Base-by-base conservation (phyloP, 2,888 invertebrate genomes). In the Ectropis crepuscularia region DNA sequence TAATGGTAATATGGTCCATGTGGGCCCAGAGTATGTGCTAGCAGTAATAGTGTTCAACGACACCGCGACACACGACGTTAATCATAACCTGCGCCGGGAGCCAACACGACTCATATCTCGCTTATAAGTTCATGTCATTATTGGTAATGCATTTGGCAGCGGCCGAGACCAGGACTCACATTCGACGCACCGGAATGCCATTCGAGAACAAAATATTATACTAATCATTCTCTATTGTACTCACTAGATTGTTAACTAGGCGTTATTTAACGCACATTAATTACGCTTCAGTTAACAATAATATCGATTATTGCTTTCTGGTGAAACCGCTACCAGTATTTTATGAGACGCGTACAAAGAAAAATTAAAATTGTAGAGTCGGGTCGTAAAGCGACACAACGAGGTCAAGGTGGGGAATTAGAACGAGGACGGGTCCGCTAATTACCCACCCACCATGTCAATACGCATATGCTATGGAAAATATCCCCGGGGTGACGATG, bases 351-450 rank as follows among this genome's bases (percentile, higher is more conserved):
- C 74, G 78, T 81, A 78, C 70, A 78, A 76, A 81, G 83, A 84
- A 80, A 87, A 87, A 83, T 87, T 66, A 84, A 89, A 87, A 81
- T 81, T 74, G 79, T 77, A 83, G 80, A 81, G 80, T 77, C 39
- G 78, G 78, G 81, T 87, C 86, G 85, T 90, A 88, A 90, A 89
- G 76, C 73, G 79, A 73, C 67, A 74, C 78, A 90, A 86, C 85
- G 86, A 86, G 90, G 92, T 90, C 91, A 91, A 90, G 91, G 90
- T 89, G 80, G 74, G 62, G 74, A 83, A 84, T 81, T 83, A 84
- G 84, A 90, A 88, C 85, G 88, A 86, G 89, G 86, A 85, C 90
- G 79, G 75, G 74, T 76, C 74, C 71, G 80, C 86, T 91, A 91
- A 91, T 90, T 91, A 89, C 86, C 79, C 75, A 80, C 79, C 79